Evolutionary conservation across 2,888 invertebrate genomes (phyloP).

Genomic region (Frankliniella intonsa): DNA sequence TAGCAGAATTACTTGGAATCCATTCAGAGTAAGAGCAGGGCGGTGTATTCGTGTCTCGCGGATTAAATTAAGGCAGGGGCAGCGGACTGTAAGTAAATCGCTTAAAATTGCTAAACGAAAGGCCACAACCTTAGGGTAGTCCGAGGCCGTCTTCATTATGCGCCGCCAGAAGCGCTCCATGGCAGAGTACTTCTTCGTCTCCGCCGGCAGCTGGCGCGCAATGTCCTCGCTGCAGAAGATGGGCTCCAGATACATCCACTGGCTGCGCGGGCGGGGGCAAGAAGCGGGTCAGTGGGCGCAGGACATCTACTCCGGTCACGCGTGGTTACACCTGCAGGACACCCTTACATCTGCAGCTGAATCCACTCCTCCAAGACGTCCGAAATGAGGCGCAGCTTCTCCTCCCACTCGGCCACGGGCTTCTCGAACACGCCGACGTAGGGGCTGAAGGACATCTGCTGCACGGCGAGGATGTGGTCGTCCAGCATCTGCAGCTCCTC

Average conservation of each 20-base stretch:
- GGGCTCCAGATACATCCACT: conserved; percentile 80
- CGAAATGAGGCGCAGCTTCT: conserved; percentile 59
- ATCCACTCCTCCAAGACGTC: conserved; percentile 64
- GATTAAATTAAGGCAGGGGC: background rate
- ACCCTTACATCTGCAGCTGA: conserved; percentile 63
- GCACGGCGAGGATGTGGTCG: conserved; percentile 68
- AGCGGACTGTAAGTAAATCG: background rate
- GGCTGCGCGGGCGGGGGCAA: conserved; percentile 46
- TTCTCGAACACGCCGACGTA: conserved; percentile 72
- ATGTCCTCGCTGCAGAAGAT: conserved; percentile 80
- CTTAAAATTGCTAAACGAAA: background rate
- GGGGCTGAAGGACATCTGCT: conserved; percentile 71
- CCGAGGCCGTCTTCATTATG: conserved; percentile 65
- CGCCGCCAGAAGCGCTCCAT: conserved; percentile 76
- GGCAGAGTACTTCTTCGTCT: conserved; percentile 71
- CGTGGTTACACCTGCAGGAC: too few relatives aligned
- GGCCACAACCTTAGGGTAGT: conserved; percentile 62
- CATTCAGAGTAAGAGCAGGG: too few relatives aligned
- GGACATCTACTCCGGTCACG: background rate
- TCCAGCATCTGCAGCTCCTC: conserved; percentile 69
- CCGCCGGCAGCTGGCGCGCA: conserved; percentile 68
- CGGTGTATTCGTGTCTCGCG: background rate
- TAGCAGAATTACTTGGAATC: too few relatives aligned
- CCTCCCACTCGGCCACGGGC: conserved; percentile 70
- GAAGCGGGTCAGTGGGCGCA: background rate